Conservation (phyloP, 2,113 vertebrate species). For the Vombatus ursinus region DNA sequence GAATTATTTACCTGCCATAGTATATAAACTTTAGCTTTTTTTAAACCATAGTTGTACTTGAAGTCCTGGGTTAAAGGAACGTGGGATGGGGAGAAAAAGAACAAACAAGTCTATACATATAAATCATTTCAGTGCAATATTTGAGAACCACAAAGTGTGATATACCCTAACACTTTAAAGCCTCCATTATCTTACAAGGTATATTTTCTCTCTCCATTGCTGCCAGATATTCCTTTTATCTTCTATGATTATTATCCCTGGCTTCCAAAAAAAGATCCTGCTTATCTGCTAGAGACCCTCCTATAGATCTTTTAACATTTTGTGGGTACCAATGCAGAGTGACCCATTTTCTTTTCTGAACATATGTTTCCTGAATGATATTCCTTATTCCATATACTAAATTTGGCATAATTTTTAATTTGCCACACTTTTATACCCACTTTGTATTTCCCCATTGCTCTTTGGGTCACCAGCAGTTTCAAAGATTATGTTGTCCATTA, state of each 20-base stretch:
- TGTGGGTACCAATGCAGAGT: neutral
- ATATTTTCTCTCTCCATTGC: neutral
- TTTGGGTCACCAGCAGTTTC: neutral
- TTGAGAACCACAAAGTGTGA: conserved; percentile 8
- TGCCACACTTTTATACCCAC: neutral
- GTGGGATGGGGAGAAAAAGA: neutral
- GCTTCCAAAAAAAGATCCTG: neutral
- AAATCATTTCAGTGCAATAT: neutral
- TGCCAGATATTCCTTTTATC: neutral
- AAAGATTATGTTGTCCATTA: neutral
- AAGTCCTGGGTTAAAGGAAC: neutral
- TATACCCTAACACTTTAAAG: neutral
- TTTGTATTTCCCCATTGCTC: neutral
- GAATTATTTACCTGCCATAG: neutral
- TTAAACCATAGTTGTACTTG: no score
- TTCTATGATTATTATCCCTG: neutral
- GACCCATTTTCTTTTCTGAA: neutral
- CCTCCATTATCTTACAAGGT: neutral
- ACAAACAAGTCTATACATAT: conserved; percentile 23
- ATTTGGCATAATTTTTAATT: neutral
- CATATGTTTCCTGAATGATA: neutral
- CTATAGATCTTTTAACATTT: neutral
- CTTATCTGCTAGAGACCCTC: neutral
- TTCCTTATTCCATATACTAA: neutral
- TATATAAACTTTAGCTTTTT: no score